These are phyloP conservation scores for Calonectris borealis DNA, from an alignment of 2,113 vertebrate species.

Conservation along the genomic window DNA sequence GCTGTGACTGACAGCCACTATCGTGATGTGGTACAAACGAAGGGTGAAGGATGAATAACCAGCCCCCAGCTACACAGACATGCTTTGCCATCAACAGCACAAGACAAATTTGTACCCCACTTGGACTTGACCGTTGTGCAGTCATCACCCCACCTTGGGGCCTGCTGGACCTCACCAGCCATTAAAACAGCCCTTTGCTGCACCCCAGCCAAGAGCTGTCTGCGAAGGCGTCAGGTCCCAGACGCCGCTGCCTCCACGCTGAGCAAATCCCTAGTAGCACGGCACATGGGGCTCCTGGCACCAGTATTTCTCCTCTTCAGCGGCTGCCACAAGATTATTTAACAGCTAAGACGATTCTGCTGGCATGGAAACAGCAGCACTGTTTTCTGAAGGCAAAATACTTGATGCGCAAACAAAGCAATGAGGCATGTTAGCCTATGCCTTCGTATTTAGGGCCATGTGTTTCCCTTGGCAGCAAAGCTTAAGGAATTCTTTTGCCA, in stretches of 20 bases:
- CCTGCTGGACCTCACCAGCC: background rate
- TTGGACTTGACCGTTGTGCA: background rate
- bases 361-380: background rate
- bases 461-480: background rate
- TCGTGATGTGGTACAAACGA: rapidly evolving
- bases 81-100: background rate
- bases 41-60: background rate
- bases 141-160: too few relatives aligned
- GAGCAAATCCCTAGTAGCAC: background rate
- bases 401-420: background rate
- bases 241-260: background rate
- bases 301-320: background rate
- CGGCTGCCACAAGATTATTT: background rate
- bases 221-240: background rate
- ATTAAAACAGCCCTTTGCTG: background rate
- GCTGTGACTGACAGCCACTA: background rate
- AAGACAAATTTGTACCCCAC: background rate
- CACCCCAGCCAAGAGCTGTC: background rate
- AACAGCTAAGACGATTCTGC: background rate
- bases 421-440: background rate
- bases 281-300: background rate
- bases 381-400: background rate
- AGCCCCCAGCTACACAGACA: background rate
- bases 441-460: background rate
- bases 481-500: background rate